phyloP scores from a whole-genome alignment of 2,888 invertebrate genomes.

The Xestoiulus laeticollis region DNA sequence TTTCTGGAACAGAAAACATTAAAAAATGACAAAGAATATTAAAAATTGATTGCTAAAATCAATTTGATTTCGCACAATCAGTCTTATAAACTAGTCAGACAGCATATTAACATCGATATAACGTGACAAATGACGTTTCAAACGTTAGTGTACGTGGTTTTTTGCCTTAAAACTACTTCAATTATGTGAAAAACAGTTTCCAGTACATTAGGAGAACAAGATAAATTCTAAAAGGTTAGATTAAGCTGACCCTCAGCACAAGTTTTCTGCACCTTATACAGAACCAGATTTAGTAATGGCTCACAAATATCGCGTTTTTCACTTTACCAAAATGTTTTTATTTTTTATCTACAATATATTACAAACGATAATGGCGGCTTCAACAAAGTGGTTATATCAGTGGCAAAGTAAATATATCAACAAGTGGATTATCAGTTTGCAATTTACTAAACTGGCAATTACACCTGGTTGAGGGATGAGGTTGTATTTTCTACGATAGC shows the following conservation, averaged over 20 bases:
- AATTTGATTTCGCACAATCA: not conserved
- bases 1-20: not conserved
- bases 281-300: not conserved
- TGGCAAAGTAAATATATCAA: not conserved
- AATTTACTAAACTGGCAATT: not conserved
- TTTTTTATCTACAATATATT: not conserved
- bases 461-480: not conserved
- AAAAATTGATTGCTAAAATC: not conserved
- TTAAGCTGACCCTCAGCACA: not conserved
- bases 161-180: constrained; percentile 5
- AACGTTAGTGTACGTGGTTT: not conserved
- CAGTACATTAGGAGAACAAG: constrained; percentile 24
- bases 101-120: not conserved
- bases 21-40: not conserved
- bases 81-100: not conserved
- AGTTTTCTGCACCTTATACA: not conserved
- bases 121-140: not conserved
- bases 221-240: constrained; percentile 27
- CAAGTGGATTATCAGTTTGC: not conserved
- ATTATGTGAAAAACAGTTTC: constrained; percentile 15
- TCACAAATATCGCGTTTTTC: not conserved
- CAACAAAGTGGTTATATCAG: not conserved
- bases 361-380: not conserved
- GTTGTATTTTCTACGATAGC: too few species aligned
- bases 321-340: constrained; percentile 25